Evolutionary conservation across 2,888 invertebrate genomes (phyloP), one percentile per base, ranked within the genome.

Genomic region (Sussaba pulchella): DNA sequence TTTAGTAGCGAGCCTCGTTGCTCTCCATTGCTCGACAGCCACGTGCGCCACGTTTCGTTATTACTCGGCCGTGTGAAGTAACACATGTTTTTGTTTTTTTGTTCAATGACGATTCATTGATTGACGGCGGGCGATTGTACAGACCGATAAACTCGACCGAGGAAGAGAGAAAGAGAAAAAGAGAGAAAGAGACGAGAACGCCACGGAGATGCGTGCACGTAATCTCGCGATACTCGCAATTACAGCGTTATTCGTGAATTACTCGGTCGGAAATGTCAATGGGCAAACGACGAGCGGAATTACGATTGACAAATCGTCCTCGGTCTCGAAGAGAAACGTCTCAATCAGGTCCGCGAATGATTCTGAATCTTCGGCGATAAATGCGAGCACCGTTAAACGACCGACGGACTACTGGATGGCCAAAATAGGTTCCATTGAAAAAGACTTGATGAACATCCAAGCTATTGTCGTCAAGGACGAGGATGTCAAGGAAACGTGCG

Each of bases 401-500:
- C n/a, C 64, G 57, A 21, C 43, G 24, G 43, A 63, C n/a, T 66
- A 82, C 66, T 87, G 87, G 88, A 83, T 87, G 81, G 64, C 70
- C 1, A 63, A 72, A 39, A 74, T 64, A 69, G 84, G 82, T 1
- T 6, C 31, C 0, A 67, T 85, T 9, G 31, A 50, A 5, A 61
- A 77, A 0, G 70, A 85, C 24, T 50, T 87, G 47, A 64, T 84
- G 2, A 61, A 78, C 59, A 64, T 83, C 14, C 88, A 87, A 45
- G 88, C 87, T 3, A 59, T 88, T 4, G 54, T 88, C 39, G 84
- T 86, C 1, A 88, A 87, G 47, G 88, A 87, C 75, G 85, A 85
- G 61, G 81, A 84, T 24, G 57, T 71, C 6, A 66, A 31, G 3
- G 26, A 14, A 5, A n/a, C 50, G 41, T 86, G 87, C 67, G 64